These are phyloP conservation scores for Bos indicus DNA, from an alignment of 2,113 vertebrate genomes.

Conservation along the genomic window DNA sequence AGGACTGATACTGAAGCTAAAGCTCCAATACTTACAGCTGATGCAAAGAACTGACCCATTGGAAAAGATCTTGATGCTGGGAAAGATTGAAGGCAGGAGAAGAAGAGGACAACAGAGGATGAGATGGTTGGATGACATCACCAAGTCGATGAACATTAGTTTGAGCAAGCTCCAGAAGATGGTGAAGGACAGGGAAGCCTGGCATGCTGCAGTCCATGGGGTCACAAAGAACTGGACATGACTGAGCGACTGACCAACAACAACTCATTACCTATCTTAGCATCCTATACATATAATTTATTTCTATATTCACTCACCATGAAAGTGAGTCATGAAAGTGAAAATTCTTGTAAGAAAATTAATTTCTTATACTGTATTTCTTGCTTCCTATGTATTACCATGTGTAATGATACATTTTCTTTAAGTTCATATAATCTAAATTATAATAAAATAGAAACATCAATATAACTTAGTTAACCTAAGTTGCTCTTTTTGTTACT, in stretches of 20 bases:
- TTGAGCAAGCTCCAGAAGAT: background rate
- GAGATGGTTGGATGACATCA: background rate
- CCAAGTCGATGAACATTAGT: background rate
- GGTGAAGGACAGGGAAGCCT: background rate
- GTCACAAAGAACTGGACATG: background rate
- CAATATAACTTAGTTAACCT: background rate
- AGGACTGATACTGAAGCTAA: background rate
- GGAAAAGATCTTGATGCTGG: background rate
- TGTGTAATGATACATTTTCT: background rate
- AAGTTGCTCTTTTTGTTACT: conserved; percentile 12
- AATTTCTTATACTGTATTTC: background rate
- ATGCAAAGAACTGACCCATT: background rate
- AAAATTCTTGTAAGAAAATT: background rate
- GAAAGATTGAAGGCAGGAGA: background rate
- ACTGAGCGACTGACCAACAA: background rate
- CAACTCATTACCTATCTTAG: background rate
- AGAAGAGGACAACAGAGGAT: background rate
- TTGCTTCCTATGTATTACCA: background rate
- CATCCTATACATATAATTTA: background rate
- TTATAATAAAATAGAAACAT: background rate
- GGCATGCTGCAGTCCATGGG: background rate
- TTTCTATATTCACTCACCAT: background rate
- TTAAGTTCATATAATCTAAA: conserved; percentile 30
- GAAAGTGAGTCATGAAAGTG: background rate
- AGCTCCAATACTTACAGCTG: background rate